Percentiles rank a stretch among this genome's conserved stretches.
Evolutionary conservation across 2,797 vertebrate species (phyloP).

Genomic region (Xyrichtys novacula): DNA sequence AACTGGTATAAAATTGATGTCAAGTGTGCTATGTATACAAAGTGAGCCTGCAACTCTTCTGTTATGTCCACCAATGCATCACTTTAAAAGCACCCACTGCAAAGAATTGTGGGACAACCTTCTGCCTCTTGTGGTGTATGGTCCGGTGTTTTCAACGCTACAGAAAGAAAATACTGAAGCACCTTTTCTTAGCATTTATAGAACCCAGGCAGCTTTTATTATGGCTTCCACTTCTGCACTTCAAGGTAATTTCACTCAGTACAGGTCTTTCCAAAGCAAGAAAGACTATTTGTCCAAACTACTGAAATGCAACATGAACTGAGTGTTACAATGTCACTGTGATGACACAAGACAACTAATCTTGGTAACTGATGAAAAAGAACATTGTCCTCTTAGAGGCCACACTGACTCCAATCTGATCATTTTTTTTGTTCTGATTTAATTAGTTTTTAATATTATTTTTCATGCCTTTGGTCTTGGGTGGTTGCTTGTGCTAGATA

Average conservation of each 20-base stretch:
- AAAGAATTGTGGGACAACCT: neutral
- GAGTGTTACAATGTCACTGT: neutral
- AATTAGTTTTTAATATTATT: neutral
- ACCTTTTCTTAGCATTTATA: neutral
- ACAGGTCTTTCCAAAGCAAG: neutral
- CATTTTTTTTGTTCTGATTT: neutral
- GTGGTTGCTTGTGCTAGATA: too few species aligned
- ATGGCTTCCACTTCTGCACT: neutral
- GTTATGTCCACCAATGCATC: neutral
- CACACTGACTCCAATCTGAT: too few species aligned
- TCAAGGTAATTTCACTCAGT: neutral
- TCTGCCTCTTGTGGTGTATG: neutral
- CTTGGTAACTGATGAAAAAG: too few species aligned
- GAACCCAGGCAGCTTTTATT: neutral
- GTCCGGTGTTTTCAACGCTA: neutral
- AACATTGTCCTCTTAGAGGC: too few species aligned
- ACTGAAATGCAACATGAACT: neutral
- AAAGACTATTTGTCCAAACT: neutral
- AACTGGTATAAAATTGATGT: too few species aligned
- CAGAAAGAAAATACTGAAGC: neutral
- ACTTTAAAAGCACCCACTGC: neutral
- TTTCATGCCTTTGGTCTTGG: too few species aligned
- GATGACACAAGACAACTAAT: neutral
- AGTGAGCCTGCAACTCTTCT: neutral
- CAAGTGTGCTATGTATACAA: neutral